phyloP scores from a whole-genome alignment of 2,113 vertebrate species.

The Glaucomys volans region DNA sequence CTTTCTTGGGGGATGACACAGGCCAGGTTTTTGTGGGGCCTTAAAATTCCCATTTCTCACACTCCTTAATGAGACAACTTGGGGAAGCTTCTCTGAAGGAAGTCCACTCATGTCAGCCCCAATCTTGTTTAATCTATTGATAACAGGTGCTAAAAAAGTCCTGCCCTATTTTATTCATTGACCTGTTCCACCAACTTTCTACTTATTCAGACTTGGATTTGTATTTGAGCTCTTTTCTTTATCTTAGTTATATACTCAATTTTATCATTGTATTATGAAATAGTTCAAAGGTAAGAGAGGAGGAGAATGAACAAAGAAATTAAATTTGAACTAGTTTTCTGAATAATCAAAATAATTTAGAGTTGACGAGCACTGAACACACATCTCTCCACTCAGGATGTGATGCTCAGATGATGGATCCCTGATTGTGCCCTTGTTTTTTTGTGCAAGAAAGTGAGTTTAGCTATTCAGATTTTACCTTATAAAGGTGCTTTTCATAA shows the following conservation, averaged over 20 bases:
- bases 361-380: not conserved
- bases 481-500: not conserved
- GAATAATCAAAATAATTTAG: not conserved
- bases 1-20: not conserved
- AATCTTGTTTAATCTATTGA: not conserved
- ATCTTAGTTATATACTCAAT: not conserved
- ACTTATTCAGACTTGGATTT: not conserved
- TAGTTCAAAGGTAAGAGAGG: not conserved
- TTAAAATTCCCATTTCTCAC: not conserved
- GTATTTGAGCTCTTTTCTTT: not conserved
- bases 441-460: not conserved
- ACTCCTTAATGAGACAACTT: not conserved
- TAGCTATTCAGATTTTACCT: not conserved
- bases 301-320: not conserved
- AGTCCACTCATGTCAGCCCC: not conserved
- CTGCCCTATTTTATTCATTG: not conserved
- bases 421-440: not conserved
- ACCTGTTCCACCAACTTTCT: not conserved
- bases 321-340: not conserved
- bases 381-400: not conserved
- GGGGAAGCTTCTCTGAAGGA: slow-evolving; percentile 17
- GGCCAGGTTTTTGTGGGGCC: not conserved
- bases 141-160: not conserved
- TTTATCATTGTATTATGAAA: not conserved
- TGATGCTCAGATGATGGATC: not conserved